These are phyloP conservation scores for Columba guinea DNA, from an alignment of 2,797 vertebrate species.

Conservation along the genomic window DNA sequence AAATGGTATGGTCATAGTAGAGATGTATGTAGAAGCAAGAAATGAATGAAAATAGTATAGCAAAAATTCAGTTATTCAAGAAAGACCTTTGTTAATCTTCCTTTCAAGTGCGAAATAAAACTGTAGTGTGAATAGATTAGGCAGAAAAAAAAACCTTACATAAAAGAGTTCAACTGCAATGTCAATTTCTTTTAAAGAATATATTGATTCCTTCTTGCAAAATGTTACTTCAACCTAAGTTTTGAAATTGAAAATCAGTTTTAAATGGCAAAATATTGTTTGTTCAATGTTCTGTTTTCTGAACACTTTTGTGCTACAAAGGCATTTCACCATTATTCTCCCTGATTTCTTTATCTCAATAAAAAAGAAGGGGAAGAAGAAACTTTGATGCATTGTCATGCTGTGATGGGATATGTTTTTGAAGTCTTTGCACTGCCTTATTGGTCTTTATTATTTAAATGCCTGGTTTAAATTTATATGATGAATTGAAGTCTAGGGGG, in stretches of 20 bases:
- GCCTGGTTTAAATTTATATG: constrained; percentile 77
- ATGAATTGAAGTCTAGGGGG: constrained; percentile 65
- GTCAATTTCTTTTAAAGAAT: neutral
- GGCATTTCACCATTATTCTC: constrained; percentile 29
- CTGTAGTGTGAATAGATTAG: neutral
- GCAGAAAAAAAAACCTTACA: neutral
- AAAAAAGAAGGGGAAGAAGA: constrained; percentile 23
- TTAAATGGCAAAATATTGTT: constrained; percentile 38
- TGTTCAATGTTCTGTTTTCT: constrained; percentile 53
- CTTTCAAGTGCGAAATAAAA: neutral
- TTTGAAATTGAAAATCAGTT: constrained; percentile 39
- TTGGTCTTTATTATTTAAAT: constrained; percentile 79
- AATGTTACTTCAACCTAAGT: neutral
- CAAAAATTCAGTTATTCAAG: neutral
- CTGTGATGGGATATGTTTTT: constrained; percentile 73
- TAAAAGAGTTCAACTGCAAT: neutral
- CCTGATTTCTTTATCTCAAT: constrained; percentile 69
- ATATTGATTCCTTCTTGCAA: neutral
- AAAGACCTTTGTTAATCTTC: neutral
- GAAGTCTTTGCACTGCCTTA: constrained; percentile 71
- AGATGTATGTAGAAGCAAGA: neutral
- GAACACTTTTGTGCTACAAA: constrained; percentile 59
- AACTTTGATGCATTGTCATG: constrained; percentile 73
- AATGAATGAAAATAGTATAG: neutral
- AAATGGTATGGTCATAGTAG: neutral